Conservation (phyloP, 2,797 vertebrate genomes). For the Nyctibius grandis region DNA sequence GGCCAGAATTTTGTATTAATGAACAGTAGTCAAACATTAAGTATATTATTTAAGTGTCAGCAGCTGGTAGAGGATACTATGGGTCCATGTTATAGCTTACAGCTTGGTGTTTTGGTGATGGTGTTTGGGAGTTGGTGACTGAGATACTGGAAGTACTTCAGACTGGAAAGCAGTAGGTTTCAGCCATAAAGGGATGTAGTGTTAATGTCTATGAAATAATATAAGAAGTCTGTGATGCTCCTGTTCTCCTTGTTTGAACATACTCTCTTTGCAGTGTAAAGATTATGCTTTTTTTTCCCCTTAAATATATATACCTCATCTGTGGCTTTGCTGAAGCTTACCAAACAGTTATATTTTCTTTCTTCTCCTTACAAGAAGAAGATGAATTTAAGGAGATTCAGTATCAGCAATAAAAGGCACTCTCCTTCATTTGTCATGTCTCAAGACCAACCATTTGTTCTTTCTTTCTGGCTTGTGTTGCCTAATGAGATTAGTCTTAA, state of each 20-base stretch:
- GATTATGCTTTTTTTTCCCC: not conserved
- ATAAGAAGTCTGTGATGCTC: not conserved
- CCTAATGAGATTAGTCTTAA: not conserved
- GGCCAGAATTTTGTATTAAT: not conserved
- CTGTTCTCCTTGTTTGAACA: not conserved
- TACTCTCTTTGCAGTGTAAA: not conserved
- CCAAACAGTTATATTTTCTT: not conserved
- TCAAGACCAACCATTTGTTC: not conserved
- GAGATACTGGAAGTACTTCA: not conserved
- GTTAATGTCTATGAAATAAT: not conserved
- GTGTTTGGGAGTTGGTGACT: not conserved
- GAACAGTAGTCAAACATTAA: not conserved
- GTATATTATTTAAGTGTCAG: not conserved
- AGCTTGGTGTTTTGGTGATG: not conserved
- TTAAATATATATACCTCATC: not conserved
- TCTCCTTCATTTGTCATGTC: not conserved
- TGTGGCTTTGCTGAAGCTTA: not conserved
- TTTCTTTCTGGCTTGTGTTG: not conserved
- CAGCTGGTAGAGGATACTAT: not conserved
- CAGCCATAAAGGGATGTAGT: not conserved
- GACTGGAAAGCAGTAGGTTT: not conserved
- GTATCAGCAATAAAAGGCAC: not conserved
- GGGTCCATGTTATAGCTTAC: not conserved
- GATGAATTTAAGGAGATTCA: slow-evolving; percentile 8
- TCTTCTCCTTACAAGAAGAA: not conserved